phyloP scores from a whole-genome alignment of 2,888 invertebrate genomes.

The Ophion ventricosus region DNA sequence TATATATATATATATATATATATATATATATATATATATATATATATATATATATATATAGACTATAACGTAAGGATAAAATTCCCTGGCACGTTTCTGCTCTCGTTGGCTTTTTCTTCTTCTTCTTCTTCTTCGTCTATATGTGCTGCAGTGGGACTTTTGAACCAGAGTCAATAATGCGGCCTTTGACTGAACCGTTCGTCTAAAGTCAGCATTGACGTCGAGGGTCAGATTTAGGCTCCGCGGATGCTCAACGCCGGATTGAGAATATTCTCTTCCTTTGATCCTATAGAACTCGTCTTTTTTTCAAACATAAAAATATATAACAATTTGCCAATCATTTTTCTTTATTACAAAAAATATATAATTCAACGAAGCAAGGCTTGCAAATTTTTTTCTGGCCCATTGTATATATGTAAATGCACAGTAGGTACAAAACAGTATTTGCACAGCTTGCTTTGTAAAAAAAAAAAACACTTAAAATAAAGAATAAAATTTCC shows the following conservation, averaged over 20 bases:
- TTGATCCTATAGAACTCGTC: neutral
- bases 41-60: neutral
- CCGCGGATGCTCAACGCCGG: slow-evolving; percentile 43
- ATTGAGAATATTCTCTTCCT: slow-evolving; percentile 43
- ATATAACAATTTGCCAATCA: neutral
- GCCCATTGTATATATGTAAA: too few relatives aligned
- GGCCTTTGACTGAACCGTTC: slow-evolving; percentile 78
- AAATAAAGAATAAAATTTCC: too few relatives aligned
- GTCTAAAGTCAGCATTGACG: slow-evolving; percentile 78
- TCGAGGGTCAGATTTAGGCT: slow-evolving; percentile 80
- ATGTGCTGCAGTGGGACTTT: slow-evolving; percentile 66
- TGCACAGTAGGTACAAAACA: too few relatives aligned
- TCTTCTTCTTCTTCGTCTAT: slow-evolving; percentile 16
- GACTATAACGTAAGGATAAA: slow-evolving; percentile 40
- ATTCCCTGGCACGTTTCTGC: slow-evolving; percentile 56
- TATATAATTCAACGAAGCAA: too few relatives aligned
- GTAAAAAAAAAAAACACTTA: too few relatives aligned
- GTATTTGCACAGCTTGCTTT: too few relatives aligned
- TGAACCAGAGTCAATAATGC: slow-evolving; percentile 79
- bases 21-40: slow-evolving; percentile 6
- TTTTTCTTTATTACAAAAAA: neutral
- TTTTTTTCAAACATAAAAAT: neutral
- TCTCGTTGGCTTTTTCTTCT: slow-evolving; percentile 35
- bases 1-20: slow-evolving; percentile 1
- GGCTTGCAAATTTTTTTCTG: too few relatives aligned